Base-by-base conservation (phyloP, 53 echinoderm and acorn worm species). In the Temnopleurus reevesii region DNA sequence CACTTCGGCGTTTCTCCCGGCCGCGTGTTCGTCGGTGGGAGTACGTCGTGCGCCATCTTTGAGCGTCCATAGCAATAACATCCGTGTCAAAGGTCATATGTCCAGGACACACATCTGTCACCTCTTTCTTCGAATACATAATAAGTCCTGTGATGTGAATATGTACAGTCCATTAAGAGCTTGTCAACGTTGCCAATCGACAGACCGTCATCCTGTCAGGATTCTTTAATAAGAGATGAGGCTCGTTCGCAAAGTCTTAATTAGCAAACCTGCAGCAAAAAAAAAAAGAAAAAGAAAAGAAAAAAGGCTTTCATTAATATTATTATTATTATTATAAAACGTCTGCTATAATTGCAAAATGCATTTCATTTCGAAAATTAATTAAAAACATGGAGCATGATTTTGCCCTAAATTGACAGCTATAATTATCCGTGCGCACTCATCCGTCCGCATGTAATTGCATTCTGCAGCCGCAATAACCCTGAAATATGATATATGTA, bases 21-120 rank as follows among this genome's bases (percentile, higher is more conserved):
- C 83, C 36, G 54, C 30, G 33, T 55, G 8, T 55, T 55, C 54
- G 83, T 83, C 86, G 86, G 86, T 85, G 86, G 86, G 79, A 41
- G 71, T 56, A 38, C 41, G 19, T 45, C 43, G 86, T 60, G 86
- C 86, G 86, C 86, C 86, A 61, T 85, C 61, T 28, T 45, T 26
- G 8, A 85, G 86, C 86, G 86, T 85, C 86, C 86, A 85, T 85
- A 85, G 86, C 86, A 85, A 85, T 61, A 45, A 85, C 41, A 43
- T 60, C 45, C 86, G 29, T 59, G 86, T 60, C 86, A 25, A 59
- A 85, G 59, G 86, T 85, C 86, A 61, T 45, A 27, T 30, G 45
- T 23, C 43, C 28, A 60, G 34, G 61, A 23, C 34, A 60, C 9
- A 49, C 21, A 43, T 61, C 36, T n/a, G n/a, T 53, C 83, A 55